A percentile compares a stretch with the other conserved stretches of the same genome.
Evolutionary conservation across 2,797 vertebrate species (phyloP).

Genomic region (Gorsachius magnificus): DNA sequence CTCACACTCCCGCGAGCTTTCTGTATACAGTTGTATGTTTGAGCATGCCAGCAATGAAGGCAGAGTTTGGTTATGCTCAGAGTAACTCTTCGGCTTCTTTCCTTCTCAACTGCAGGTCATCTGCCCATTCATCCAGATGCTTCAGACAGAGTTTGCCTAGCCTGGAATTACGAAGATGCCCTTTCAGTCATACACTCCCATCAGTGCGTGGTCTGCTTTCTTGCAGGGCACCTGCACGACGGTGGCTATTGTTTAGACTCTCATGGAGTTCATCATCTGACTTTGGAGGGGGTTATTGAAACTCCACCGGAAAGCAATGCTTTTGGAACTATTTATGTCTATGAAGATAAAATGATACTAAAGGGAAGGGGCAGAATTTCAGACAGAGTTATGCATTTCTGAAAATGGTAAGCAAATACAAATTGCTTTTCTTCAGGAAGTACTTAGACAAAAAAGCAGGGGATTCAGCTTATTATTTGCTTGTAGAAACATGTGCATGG

Average conservation of each 20-base stretch:
- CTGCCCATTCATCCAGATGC: slow-evolving; percentile 86
- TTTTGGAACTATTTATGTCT: slow-evolving; percentile 86
- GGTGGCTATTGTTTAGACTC: slow-evolving; percentile 84
- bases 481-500: neutral
- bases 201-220: slow-evolving; percentile 86
- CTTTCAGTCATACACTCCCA: slow-evolving; percentile 83
- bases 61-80: neutral
- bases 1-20: neutral
- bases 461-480: neutral
- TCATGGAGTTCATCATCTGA: slow-evolving; percentile 87
- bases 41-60: neutral
- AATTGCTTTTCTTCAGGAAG: neutral
- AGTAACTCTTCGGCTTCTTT: neutral
- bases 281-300: slow-evolving; percentile 89
- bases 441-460: neutral
- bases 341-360: slow-evolving; percentile 86
- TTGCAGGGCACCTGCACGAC: slow-evolving; percentile 89
- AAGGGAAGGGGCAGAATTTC: slow-evolving; percentile 84
- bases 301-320: slow-evolving; percentile 85
- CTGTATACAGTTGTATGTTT: neutral
- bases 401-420: neutral
- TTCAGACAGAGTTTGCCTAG: slow-evolving; percentile 80
- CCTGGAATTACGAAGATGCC: slow-evolving; percentile 88
- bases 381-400: slow-evolving; percentile 81
- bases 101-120: slow-evolving; percentile 80